Conservation (phyloP, 2,113 vertebrate genomes). For the Bujurquina vittata region DNA sequence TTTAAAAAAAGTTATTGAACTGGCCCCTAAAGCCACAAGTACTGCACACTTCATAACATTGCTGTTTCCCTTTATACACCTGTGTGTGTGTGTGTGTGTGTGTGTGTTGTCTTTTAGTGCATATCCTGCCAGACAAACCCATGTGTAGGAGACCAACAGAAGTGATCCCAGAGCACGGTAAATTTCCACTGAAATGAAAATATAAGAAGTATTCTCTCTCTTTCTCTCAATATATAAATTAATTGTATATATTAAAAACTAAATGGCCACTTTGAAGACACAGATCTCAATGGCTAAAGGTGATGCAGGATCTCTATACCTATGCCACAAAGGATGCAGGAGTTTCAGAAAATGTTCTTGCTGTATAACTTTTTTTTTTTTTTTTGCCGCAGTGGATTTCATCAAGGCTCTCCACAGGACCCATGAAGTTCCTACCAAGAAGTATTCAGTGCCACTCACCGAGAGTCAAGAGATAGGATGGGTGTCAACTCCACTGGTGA, state of each 20-base stretch:
- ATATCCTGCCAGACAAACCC: slow-evolving; percentile 84
- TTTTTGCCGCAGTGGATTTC: slow-evolving; percentile 78
- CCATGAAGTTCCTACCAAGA: slow-evolving; percentile 83
- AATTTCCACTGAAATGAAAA: slow-evolving; percentile 43
- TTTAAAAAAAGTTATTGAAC: no score
- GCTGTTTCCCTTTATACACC: neutral
- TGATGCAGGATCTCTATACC: no score
- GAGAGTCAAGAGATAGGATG: slow-evolving; percentile 92
- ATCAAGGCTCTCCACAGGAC: slow-evolving; percentile 81
- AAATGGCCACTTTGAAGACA: no score
- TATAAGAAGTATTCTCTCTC: neutral
- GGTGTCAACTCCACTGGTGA: slow-evolving; percentile 86
- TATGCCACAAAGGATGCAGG: no score
- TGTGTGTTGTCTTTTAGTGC: slow-evolving; percentile 78
- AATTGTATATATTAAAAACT: no score
- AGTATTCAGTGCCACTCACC: slow-evolving; percentile 85
- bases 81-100: neutral
- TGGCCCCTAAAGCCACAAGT: neutral
- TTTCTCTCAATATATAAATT: no score
- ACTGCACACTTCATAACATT: neutral
- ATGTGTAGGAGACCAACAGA: slow-evolving; percentile 80
- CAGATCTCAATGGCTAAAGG: no score
- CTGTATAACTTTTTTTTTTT: neutral
- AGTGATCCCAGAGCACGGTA: slow-evolving; percentile 81
- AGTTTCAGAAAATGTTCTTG: neutral